Evolutionary conservation across 2,797 vertebrate genomes (phyloP).

Genomic region (Acanthornis magna): DNA sequence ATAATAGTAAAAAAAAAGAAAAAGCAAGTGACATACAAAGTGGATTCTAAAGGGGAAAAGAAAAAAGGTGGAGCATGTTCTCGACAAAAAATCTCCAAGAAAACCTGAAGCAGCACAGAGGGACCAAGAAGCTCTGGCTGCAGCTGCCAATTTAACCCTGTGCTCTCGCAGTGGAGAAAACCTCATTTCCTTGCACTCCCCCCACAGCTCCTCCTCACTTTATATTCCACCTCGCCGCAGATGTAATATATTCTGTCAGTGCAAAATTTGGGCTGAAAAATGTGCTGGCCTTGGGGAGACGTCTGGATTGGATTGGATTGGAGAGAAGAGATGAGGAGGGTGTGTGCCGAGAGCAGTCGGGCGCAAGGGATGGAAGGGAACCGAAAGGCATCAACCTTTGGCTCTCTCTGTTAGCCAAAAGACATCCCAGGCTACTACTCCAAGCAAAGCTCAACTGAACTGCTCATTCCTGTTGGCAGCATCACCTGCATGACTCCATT

Average conservation of each 20-base stretch:
- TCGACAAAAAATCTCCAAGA: background rate
- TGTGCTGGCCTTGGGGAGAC: background rate
- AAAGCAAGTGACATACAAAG: slow-evolving; percentile 44
- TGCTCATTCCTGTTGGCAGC: background rate
- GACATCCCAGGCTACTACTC: background rate
- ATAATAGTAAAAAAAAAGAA: slow-evolving; percentile 60
- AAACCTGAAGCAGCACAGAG: background rate
- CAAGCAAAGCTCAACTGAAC: background rate
- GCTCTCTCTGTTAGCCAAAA: background rate
- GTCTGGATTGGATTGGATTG: background rate
- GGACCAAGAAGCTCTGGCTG: background rate
- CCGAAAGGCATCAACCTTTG: background rate
- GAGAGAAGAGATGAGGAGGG: background rate
- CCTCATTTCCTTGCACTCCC: background rate
- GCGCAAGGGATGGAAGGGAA: background rate
- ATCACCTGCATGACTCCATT: rapidly evolving
- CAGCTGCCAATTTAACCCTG: background rate
- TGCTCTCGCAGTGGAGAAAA: background rate
- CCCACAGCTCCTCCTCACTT: slow-evolving; percentile 12
- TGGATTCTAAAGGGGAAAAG: background rate
- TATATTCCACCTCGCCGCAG: background rate
- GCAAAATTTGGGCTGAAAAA: slow-evolving; percentile 45
- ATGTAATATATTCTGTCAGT: slow-evolving; percentile 20
- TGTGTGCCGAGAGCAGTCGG: rapidly evolving
- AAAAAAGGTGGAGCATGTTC: background rate